Evolutionary conservation across 2,888 invertebrate species (phyloP).

Genomic region (Parelbella ahira): DNA sequence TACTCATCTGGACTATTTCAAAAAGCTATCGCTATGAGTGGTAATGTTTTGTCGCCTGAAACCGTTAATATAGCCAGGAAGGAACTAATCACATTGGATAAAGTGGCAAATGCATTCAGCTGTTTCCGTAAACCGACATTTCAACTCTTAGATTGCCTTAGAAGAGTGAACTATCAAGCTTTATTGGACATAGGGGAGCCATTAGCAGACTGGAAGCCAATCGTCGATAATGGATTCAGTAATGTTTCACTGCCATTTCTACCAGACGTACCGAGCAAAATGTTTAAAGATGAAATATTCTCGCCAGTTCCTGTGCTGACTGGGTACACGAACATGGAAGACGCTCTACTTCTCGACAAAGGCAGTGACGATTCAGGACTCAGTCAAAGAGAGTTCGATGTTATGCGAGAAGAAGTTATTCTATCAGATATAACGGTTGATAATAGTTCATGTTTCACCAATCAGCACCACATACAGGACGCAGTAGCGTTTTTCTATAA

Average conservation of each 20-base stretch:
- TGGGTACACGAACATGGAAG: constrained; percentile 92
- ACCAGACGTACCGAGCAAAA: constrained; percentile 82
- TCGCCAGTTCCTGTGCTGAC: constrained; percentile 86
- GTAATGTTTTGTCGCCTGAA: constrained; percentile 83
- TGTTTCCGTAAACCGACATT: constrained; percentile 85
- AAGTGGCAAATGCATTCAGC: constrained; percentile 83
- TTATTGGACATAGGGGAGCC: constrained; percentile 83
- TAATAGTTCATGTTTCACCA: constrained; percentile 81
- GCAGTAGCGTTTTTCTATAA: constrained; percentile 89
- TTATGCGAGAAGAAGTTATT: constrained; percentile 83
- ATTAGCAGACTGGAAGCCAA: constrained; percentile 85
- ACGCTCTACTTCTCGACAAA: constrained; percentile 83
- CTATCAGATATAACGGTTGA: constrained; percentile 80
- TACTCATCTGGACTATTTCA: constrained; percentile 85
- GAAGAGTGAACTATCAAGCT: constrained; percentile 80
- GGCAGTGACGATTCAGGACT: constrained; percentile 82
- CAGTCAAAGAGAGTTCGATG: constrained; percentile 80
- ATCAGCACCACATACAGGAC: constrained; percentile 84
- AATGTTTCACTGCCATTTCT: constrained; percentile 85
- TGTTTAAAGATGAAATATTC: constrained; percentile 82
- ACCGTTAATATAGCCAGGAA: constrained; percentile 83
- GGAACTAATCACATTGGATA: constrained; percentile 82
- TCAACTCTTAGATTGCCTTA: constrained; percentile 84
- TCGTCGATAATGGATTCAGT: constrained; percentile 85
- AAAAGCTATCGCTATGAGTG: constrained; percentile 90